Evolutionary conservation across 2,797 vertebrate genomes (phyloP).

Genomic region (Distichodus sexfasciatus): DNA sequence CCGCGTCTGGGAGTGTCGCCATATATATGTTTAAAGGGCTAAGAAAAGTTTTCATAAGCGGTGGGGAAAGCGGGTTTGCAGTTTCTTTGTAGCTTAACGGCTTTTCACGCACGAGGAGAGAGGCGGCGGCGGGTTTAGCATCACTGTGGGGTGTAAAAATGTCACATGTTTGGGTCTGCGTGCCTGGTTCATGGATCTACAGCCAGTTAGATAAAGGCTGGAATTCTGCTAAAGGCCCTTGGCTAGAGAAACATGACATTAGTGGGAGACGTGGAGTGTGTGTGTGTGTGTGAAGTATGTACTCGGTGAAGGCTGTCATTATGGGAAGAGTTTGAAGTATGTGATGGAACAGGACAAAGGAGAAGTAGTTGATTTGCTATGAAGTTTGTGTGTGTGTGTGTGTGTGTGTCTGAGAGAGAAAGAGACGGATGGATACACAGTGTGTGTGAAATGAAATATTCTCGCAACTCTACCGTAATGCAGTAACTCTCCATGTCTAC

Average conservation of each 20-base stretch:
- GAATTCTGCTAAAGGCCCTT: conserved; percentile 25
- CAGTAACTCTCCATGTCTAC: neutral
- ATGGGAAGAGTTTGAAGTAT: neutral
- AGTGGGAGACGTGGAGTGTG: conserved; percentile 10
- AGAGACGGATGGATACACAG: too few relatives aligned
- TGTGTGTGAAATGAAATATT: too few relatives aligned
- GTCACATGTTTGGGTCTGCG: conserved; percentile 4
- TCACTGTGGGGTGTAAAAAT: neutral
- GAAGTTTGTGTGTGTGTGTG: neutral
- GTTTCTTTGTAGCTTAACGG: neutral
- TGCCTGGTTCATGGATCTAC: conserved; percentile 21
- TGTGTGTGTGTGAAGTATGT: conserved; percentile 2
- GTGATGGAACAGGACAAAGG: too few relatives aligned
- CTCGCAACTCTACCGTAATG: too few relatives aligned
- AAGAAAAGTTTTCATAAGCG: neutral
- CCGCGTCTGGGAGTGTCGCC: neutral
- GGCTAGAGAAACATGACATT: conserved; percentile 32
- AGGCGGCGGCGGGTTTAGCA: neutral
- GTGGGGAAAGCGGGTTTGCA: neutral
- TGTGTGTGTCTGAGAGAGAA: neutral
- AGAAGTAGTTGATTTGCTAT: neutral
- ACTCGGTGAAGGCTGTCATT: neutral
- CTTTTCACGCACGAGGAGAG: neutral
- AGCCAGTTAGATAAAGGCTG: conserved; percentile 4
- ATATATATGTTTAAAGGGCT: neutral